Evolutionary conservation across 2,888 invertebrate species (phyloP).

Genomic region (Frankliniella intonsa): DNA sequence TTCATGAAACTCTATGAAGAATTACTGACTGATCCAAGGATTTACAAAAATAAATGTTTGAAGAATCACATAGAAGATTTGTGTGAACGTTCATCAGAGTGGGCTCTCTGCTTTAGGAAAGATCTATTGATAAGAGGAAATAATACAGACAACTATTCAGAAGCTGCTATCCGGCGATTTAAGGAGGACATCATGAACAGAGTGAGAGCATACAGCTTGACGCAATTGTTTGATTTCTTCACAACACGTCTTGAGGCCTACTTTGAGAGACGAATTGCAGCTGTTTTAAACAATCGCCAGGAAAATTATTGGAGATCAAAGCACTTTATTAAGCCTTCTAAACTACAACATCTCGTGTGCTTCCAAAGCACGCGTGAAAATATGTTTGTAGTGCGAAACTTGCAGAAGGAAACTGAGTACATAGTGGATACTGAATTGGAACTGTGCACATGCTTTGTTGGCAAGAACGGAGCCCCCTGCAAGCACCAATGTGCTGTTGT

Average conservation of each 20-base stretch:
- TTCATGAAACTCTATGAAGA: neutral
- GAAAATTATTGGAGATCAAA: slow-evolving; percentile 5
- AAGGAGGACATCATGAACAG: neutral
- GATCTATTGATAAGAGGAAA: neutral
- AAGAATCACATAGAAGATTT: neutral
- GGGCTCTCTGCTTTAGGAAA: neutral
- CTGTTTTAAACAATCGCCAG: neutral
- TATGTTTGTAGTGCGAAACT: neutral
- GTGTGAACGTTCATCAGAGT: neutral
- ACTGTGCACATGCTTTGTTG: neutral
- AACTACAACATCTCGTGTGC: neutral
- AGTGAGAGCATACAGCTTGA: neutral
- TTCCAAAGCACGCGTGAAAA: neutral
- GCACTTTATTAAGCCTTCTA: neutral
- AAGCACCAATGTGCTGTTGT: neutral
- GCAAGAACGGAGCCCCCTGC: neutral
- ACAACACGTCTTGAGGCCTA: neutral
- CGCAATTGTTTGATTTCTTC: slow-evolving; percentile 3
- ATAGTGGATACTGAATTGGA: slow-evolving; percentile 1
- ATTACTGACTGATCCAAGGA: neutral
- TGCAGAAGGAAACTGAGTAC: neutral
- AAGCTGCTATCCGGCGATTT: neutral
- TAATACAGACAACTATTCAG: neutral
- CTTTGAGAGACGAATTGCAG: neutral
- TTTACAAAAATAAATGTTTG: neutral